Conservation (phyloP, 2,888 invertebrate genomes). For the Lampropteryx suffumata region DNA sequence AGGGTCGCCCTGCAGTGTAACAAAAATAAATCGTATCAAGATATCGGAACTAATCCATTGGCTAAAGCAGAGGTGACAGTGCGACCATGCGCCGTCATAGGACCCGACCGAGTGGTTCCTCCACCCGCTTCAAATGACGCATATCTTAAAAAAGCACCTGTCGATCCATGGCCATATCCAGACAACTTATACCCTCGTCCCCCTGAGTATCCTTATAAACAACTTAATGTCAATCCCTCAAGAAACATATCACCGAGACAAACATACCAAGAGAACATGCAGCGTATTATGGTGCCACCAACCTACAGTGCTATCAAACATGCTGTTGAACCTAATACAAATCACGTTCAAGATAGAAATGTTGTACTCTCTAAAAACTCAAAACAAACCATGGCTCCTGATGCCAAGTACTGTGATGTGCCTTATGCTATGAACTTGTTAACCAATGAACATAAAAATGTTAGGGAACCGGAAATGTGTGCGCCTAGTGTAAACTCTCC, state of each 20-base stretch:
- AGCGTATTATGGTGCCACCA: conserved; percentile 73
- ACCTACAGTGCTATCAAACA: conserved; percentile 60
- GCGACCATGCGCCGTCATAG: conserved; percentile 79
- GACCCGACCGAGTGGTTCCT: conserved; percentile 72
- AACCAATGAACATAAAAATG: conserved; percentile 66
- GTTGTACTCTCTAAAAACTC: conserved; percentile 52
- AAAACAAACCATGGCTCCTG: conserved; percentile 60
- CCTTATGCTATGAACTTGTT: conserved; percentile 70
- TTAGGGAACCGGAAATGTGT: conserved; percentile 62
- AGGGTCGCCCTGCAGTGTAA: conserved; percentile 55
- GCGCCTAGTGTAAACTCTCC: conserved; percentile 57
- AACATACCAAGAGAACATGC: conserved; percentile 82
- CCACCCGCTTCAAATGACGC: conserved; percentile 53
- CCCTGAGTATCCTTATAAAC: conserved; percentile 67
- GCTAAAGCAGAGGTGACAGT: conserved; percentile 67
- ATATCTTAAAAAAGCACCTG: conserved; percentile 59
- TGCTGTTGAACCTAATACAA: conserved; percentile 57
- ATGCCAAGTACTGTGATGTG: conserved; percentile 77
- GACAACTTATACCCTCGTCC: conserved; percentile 61
- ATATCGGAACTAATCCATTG: conserved; percentile 65
- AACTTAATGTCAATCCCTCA: conserved; percentile 58
- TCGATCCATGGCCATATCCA: conserved; percentile 60
- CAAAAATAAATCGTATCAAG: conserved; percentile 67
- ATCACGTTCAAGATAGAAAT: conserved; percentile 48
- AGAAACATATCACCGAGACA: conserved; percentile 80